Evolutionary conservation across 2,888 invertebrate genomes (phyloP).

Genomic region (Acanthosepion lycidas): DNA sequence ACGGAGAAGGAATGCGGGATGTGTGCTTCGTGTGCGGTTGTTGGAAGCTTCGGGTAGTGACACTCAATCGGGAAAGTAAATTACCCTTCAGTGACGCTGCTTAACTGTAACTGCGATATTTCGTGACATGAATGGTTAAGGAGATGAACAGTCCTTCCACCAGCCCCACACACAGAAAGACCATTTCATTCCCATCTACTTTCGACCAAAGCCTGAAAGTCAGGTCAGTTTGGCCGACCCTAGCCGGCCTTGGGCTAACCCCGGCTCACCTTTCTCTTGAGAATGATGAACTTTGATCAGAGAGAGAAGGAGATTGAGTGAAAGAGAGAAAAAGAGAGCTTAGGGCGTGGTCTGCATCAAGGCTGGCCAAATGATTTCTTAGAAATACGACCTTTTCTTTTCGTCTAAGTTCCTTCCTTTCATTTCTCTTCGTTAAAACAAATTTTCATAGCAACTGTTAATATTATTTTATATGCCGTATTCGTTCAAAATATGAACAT

Average conservation of each 20-base stretch:
- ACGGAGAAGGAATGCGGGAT: no score
- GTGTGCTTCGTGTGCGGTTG: no score
- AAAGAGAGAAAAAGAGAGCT: not conserved
- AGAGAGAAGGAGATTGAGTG: not conserved
- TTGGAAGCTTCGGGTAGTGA: not conserved
- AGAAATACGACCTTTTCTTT: no score
- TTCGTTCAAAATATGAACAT: no score
- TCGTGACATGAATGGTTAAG: not conserved
- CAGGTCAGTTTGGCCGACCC: not conserved
- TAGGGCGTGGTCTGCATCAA: not conserved
- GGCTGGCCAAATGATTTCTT: no score
- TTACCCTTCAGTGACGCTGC: not conserved
- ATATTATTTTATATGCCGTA: no score
- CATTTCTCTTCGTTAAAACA: no score
- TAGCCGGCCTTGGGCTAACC: not conserved
- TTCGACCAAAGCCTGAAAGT: not conserved
- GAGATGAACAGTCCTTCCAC: not conserved
- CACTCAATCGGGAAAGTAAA: conserved; percentile 16
- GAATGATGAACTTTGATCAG: not conserved
- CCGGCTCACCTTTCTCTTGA: not conserved
- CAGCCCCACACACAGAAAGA: not conserved
- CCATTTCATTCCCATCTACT: not conserved
- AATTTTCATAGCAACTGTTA: no score
- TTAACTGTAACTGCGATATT: conserved; percentile 20
- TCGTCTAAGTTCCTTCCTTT: no score